Conservation (phyloP, 2,113 vertebrate species). For the Phalacrocorax pelagicus region DNA sequence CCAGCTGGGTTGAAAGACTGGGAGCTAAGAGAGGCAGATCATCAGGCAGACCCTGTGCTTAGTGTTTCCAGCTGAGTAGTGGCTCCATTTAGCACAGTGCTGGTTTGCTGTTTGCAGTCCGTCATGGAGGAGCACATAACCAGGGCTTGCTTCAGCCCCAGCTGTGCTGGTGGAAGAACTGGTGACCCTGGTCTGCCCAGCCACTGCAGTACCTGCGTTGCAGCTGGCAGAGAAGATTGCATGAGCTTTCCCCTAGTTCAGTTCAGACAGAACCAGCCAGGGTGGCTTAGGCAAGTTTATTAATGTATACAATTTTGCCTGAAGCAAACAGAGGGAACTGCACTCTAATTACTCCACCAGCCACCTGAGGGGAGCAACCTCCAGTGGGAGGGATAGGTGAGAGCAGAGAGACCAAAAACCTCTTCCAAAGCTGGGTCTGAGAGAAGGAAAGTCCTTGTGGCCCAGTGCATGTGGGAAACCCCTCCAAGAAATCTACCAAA, state of each 20-base stretch:
- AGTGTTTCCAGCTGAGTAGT: not conserved
- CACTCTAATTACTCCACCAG: not conserved
- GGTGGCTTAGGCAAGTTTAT: not conserved
- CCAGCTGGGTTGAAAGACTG: not conserved
- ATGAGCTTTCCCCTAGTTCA: not conserved
- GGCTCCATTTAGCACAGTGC: not conserved
- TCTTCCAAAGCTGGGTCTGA: not conserved
- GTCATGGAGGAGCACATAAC: not conserved
- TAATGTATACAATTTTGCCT: not conserved
- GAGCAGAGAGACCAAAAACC: not conserved
- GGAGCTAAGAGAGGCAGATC: not conserved
- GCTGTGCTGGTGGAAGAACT: not conserved
- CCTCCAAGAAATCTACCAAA: not conserved
- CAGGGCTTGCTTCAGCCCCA: not conserved
- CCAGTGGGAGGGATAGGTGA: not conserved
- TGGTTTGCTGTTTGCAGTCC: not conserved
- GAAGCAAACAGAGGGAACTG: not conserved
- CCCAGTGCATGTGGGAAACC: not conserved
- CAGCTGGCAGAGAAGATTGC: not conserved
- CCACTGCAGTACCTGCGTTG: accelerated
- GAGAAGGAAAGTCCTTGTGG: not conserved
- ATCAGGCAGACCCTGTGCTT: not conserved
- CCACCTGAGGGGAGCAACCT: not conserved
- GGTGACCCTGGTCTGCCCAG: not conserved
- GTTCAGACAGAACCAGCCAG: not conserved